Evolutionary conservation across 2,797 vertebrate genomes (phyloP).

Genomic region (Girardinus metallicus): DNA sequence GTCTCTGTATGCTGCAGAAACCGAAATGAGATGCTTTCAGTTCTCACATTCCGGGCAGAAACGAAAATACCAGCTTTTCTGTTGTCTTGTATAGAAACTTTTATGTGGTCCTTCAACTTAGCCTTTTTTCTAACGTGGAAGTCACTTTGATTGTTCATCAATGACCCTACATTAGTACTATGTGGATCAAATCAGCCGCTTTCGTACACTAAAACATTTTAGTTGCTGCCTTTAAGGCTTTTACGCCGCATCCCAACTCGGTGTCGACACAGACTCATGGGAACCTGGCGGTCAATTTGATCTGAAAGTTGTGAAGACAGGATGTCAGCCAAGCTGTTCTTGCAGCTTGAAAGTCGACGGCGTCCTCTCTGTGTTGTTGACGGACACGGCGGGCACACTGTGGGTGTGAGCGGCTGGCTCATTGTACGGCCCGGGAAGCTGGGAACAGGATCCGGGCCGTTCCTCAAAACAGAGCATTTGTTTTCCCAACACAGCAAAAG

Average conservation of each 20-base stretch:
- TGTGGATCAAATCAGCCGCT: background rate
- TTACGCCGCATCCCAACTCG: conserved; percentile 3
- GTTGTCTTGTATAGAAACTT: background rate
- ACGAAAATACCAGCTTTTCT: background rate
- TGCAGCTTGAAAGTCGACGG: conserved; percentile 59
- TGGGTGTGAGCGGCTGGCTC: conserved; percentile 31
- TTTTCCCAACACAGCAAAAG: background rate
- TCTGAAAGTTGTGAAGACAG: conserved; percentile 54
- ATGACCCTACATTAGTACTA: background rate
- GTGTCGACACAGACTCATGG: conserved; percentile 53
- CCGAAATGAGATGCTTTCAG: background rate
- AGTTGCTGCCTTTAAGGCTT: conserved; percentile 5
- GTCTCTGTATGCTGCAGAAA: background rate
- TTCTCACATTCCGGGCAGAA: background rate
- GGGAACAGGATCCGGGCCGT: conserved; percentile 5
- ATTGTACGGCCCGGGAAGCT: conserved; percentile 28
- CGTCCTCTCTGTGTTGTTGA: conserved; percentile 56
- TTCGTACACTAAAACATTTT: background rate
- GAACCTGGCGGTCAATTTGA: conserved; percentile 33
- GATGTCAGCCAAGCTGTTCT: conserved; percentile 59
- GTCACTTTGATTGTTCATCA: background rate
- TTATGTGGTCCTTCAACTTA: background rate
- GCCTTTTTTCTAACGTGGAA: background rate
- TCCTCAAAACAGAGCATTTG: conserved; percentile 15
- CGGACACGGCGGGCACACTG: conserved; percentile 38